Evolutionary conservation across 2,113 vertebrate genomes (phyloP).

Genomic region (Alligator sinensis): DNA sequence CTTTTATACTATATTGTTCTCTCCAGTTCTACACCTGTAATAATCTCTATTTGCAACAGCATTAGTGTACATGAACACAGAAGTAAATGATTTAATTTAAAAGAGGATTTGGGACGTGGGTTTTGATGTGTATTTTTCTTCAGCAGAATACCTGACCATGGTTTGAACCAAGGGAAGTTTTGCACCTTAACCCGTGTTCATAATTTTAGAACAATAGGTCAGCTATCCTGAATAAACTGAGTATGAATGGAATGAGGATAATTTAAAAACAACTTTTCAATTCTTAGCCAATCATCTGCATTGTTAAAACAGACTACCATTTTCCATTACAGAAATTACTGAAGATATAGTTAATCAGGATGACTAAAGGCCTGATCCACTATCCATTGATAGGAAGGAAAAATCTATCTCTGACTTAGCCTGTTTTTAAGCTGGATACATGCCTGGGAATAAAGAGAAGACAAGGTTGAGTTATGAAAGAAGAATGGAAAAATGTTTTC

Average conservation of each 20-base stretch:
- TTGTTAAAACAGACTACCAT: not conserved
- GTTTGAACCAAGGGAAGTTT: not conserved
- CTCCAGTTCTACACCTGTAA: conserved; percentile 10
- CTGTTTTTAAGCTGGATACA: not conserved
- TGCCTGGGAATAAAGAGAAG: not conserved
- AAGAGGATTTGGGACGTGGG: not conserved
- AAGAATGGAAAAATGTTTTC: not conserved
- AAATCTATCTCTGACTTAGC: not conserved
- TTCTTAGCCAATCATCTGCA: not conserved
- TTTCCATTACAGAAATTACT: not conserved
- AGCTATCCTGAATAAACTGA: not conserved
- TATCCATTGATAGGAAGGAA: not conserved
- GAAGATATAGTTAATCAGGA: not conserved
- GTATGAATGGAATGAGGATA: not conserved
- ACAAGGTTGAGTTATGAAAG: not conserved
- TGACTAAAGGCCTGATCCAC: not conserved
- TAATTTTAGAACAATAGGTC: not conserved
- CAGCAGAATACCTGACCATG: not conserved
- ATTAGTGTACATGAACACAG: not conserved
- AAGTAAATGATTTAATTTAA: conserved; percentile 41
- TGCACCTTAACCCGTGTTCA: not conserved
- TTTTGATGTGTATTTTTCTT: conserved; percentile 2
- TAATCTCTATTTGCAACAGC: conserved; percentile 21
- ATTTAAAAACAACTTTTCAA: not conserved
- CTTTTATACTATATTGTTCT: conserved; percentile 43